Evolutionary conservation across 37 sponge, comb jelly and placozoan species (phyloP), one percentile per base, ranked within the genome.

Genomic region (Theonella swinhoei): DNA sequence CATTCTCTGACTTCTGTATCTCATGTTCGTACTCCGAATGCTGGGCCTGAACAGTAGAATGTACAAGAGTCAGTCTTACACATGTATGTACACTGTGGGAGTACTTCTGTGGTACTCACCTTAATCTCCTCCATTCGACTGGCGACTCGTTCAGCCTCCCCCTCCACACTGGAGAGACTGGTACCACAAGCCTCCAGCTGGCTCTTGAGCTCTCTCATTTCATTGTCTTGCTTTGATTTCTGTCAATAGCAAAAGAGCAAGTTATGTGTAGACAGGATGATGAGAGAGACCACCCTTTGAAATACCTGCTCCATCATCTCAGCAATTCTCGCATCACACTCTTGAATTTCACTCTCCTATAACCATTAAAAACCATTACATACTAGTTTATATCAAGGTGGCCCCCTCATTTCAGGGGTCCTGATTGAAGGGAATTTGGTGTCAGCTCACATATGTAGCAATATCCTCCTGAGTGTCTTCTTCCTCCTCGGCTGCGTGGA

Each of bases 381-480:
- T 0, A 60, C 1, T 60, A 4, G 35, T 74, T 25, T 34, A 28
- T 42, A 24, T 14, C 30, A 17, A 31, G n/a, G n/a, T n/a, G n/a
- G n/a, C n/a, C n/a, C n/a, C n/a, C n/a, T n/a, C n/a, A n/a, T n/a
- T n/a, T n/a, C n/a, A n/a, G n/a, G n/a, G n/a, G n/a, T n/a, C n/a
- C n/a, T n/a, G n/a, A n/a, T n/a, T n/a, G n/a, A n/a, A n/a, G 54
- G 11, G 54, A 31, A 2, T 33, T 19, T 25, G 4, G 1, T 19
- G 19, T 0, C 39, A 0, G 20, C 24, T 33, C 42, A 25, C 85
- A 69, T 85, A 90, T 22, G 86, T 85, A 35, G 76, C 87, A 82
- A 77, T 85, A 59, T 90, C 91, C 34, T 84, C 84, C 26, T 90
- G 77, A 4, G 65, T 24, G 34, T 81, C 77, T 35, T 80, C 81